phyloP scores from a whole-genome alignment of 2,888 invertebrate species.

The Eudasyphora cyanicolor region DNA sequence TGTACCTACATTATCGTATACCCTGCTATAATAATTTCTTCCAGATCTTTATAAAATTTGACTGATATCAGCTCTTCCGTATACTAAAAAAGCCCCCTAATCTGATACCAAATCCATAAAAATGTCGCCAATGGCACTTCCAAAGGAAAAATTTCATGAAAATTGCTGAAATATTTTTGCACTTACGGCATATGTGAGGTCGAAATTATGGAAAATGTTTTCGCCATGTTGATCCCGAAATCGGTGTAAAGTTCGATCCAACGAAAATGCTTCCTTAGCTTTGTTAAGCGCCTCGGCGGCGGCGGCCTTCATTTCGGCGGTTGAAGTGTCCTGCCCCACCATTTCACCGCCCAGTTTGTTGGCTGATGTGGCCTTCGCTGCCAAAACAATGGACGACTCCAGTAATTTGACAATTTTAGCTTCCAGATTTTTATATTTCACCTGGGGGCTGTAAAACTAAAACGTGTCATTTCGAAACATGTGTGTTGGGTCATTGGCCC shows the following conservation, averaged over 20 bases:
- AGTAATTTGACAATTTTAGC: slow-evolving; percentile 92
- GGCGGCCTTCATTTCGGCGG: slow-evolving; percentile 72
- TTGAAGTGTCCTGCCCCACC: slow-evolving; percentile 27
- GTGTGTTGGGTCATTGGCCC: neutral
- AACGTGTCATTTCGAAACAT: slow-evolving; percentile 16
- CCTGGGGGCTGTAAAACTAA: slow-evolving; percentile 87
- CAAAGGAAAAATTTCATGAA: too few species aligned
- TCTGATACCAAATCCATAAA: too few species aligned
- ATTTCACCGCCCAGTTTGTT: slow-evolving; percentile 23
- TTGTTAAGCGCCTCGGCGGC: slow-evolving; percentile 86
- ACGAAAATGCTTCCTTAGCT: slow-evolving; percentile 97
- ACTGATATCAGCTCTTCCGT: too few species aligned
- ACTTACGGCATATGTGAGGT: slow-evolving; percentile 95
- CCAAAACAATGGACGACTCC: slow-evolving; percentile 90
- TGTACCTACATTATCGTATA: too few species aligned
- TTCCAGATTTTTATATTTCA: slow-evolving; percentile 94
- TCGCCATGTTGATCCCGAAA: slow-evolving; percentile 95
- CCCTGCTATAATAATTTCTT: too few species aligned
- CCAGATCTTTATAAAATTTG: too few species aligned
- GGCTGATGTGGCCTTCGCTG: slow-evolving; percentile 58
- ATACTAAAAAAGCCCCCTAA: too few species aligned
- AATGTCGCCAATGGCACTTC: too few species aligned
- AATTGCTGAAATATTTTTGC: neutral
- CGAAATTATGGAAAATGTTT: slow-evolving; percentile 95
- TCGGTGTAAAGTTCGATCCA: slow-evolving; percentile 93